A percentile compares a stretch with the other conserved stretches of the same genome.
Evolutionary conservation across 2,797 vertebrate species (phyloP).

Genomic region (Tapirus indicus): DNA sequence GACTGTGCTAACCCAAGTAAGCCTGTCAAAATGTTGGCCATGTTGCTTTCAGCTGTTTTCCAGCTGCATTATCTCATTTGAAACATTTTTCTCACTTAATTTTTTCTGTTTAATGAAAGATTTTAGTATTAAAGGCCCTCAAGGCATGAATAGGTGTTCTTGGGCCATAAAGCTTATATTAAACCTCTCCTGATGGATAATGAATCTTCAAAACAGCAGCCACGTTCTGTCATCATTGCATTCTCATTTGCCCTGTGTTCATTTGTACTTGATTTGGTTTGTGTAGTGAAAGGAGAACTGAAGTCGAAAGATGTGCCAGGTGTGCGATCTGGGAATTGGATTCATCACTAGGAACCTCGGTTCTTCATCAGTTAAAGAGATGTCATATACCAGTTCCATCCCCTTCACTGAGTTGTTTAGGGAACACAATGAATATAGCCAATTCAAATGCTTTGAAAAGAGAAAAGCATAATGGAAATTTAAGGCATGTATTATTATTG

Average conservation of each 20-base stretch:
- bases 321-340: neutral
- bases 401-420: neutral
- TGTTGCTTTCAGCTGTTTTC: conserved; percentile 61
- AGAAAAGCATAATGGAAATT: conserved; percentile 3
- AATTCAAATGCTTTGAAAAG: neutral
- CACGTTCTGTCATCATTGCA: neutral
- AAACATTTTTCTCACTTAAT: conserved; percentile 57
- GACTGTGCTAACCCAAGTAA: conserved; percentile 33
- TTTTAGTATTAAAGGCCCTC: conserved; percentile 9
- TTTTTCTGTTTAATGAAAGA: conserved; percentile 65
- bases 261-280: neutral
- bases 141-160: conserved; percentile 27
- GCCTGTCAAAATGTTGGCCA: conserved; percentile 35
- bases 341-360: neutral
- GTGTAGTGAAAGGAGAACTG: neutral
- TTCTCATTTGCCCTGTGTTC: neutral
- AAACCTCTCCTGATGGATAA: neutral
- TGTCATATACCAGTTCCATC: neutral
- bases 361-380: neutral
- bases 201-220: neutral
- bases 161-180: neutral
- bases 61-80: conserved; percentile 7
- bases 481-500: neutral
- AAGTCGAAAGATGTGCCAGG: neutral
- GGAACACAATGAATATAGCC: neutral